Evolutionary conservation across 1,140 invertebrate genomes (phyloP).

Genomic region (Drosophila kepulauana): DNA sequence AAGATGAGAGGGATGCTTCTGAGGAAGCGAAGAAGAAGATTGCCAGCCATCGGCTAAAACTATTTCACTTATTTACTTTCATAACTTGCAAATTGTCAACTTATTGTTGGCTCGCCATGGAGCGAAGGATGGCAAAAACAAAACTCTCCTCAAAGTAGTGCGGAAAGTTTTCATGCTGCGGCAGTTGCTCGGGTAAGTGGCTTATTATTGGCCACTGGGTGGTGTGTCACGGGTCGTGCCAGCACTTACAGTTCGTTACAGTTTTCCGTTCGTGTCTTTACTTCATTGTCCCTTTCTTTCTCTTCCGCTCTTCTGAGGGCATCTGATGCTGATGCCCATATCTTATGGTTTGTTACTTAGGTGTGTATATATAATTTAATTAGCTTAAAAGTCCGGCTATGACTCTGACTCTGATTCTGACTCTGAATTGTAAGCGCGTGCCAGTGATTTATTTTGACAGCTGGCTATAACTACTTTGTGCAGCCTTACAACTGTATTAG

Average conservation of each 20-base stretch:
- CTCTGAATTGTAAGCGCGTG: slow-evolving; percentile 35
- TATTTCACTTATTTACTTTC: slow-evolving; percentile 83
- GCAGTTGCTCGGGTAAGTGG: slow-evolving; percentile 63
- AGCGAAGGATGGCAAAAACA: slow-evolving; percentile 21
- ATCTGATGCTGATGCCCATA: neutral
- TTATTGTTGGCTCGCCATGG: slow-evolving; percentile 70
- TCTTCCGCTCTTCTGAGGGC: slow-evolving; percentile 5
- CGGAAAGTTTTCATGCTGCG: slow-evolving; percentile 60
- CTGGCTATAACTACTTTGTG: slow-evolving; percentile 24
- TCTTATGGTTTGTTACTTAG: slow-evolving; percentile 17
- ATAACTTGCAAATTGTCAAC: slow-evolving; percentile 83
- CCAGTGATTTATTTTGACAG: slow-evolving; percentile 67
- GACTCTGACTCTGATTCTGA: neutral
- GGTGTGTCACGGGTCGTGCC: slow-evolving; percentile 15
- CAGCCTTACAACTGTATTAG: slow-evolving; percentile 32
- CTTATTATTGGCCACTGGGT: slow-evolving; percentile 58
- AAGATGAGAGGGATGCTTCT: neutral
- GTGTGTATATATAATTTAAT: slow-evolving; percentile 78
- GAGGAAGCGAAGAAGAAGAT: slow-evolving; percentile 27
- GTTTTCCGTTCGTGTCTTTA: slow-evolving; percentile 8
- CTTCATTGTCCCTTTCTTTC: slow-evolving; percentile 30
- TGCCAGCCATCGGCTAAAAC: slow-evolving; percentile 54
- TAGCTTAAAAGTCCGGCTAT: slow-evolving; percentile 67
- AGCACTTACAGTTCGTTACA: slow-evolving; percentile 33
- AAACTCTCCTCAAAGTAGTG: slow-evolving; percentile 45